These are phyloP conservation scores for Drosophila aldrichi DNA, from an alignment of 2,888 invertebrate species.

Conservation along the genomic window DNA sequence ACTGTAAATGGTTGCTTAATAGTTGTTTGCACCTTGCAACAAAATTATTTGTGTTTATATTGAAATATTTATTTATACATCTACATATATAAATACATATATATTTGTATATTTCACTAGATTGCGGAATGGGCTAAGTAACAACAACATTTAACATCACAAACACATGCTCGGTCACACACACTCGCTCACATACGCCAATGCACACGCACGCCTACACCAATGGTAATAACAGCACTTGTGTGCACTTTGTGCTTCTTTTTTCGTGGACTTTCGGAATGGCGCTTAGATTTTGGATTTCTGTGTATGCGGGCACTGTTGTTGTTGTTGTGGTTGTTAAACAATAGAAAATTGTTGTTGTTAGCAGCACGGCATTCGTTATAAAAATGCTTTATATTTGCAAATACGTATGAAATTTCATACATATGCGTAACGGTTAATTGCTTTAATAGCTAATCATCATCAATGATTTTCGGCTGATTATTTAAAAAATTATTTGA, in stretches of 20 bases:
- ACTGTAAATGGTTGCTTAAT: slow-evolving; percentile 36
- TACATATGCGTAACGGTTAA: slow-evolving; percentile 25
- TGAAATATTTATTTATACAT: slow-evolving; percentile 27
- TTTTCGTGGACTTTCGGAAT: slow-evolving; percentile 35
- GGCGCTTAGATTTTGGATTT: slow-evolving; percentile 41
- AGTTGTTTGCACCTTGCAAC: slow-evolving; percentile 24
- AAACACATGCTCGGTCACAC: slow-evolving; percentile 55
- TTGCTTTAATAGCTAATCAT: slow-evolving; percentile 24
- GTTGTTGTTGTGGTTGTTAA: slow-evolving; percentile 30
- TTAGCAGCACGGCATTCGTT: slow-evolving; percentile 22
- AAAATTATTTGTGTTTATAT: slow-evolving; percentile 41
- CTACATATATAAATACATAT: slow-evolving; percentile 12
- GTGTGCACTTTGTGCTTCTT: slow-evolving; percentile 48
- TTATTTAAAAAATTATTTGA: slow-evolving; percentile 37
- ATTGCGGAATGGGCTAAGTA: slow-evolving; percentile 51
- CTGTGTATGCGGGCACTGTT: slow-evolving; percentile 20
- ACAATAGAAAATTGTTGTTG: slow-evolving; percentile 36
- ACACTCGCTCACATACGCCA: slow-evolving; percentile 27
- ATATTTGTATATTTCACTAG: slow-evolving; percentile 11
- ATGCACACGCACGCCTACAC: slow-evolving; percentile 39
- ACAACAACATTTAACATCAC: slow-evolving; percentile 63
- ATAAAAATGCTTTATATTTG: slow-evolving; percentile 22
- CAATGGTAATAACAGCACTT: slow-evolving; percentile 53
- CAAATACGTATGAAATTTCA: slow-evolving; percentile 14
- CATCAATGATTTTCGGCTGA: slow-evolving; percentile 25